Conservation (phyloP, 1,140 invertebrate species). For the Heliconius melpomene region DNA sequence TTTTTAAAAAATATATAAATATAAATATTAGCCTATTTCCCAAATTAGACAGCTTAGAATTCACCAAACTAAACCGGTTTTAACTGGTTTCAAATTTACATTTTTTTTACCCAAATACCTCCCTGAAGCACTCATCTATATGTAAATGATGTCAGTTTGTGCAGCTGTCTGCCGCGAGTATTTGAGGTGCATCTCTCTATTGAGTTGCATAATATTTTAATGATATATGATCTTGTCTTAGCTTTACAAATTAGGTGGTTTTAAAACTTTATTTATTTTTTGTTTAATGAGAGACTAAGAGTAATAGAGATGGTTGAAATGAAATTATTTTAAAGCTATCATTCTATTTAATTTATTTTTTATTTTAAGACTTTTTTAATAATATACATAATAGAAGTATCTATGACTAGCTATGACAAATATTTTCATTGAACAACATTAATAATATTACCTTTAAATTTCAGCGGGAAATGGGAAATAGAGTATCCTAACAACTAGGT, state of each 20-base stretch:
- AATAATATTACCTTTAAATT: too few relatives aligned
- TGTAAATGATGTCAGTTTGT: slow-evolving; percentile 28
- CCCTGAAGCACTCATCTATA: slow-evolving; percentile 17
- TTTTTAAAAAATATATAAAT: too few relatives aligned
- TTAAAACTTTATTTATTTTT: neutral
- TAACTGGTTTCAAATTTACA: neutral
- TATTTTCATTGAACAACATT: too few relatives aligned
- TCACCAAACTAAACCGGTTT: neutral
- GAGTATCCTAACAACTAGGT: neutral
- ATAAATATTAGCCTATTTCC: too few relatives aligned
- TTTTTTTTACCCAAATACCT: neutral
- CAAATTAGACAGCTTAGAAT: neutral
- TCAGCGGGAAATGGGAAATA: too few relatives aligned
- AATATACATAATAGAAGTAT: too few relatives aligned
- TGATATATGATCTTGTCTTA: neutral
- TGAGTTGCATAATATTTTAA: slow-evolving; percentile 12
- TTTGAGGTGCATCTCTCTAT: slow-evolving; percentile 24
- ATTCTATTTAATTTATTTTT: too few relatives aligned
- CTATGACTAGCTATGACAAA: too few relatives aligned
- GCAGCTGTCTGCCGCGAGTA: slow-evolving; percentile 17
- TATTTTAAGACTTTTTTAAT: too few relatives aligned
- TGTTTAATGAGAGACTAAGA: neutral
- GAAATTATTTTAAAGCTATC: too few relatives aligned
- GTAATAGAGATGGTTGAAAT: too few relatives aligned
- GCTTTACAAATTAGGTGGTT: neutral